Evolutionary conservation across 2,888 invertebrate species (phyloP), one percentile per base, ranked within the genome.

Genomic region (Hypomecis punctinalis): DNA sequence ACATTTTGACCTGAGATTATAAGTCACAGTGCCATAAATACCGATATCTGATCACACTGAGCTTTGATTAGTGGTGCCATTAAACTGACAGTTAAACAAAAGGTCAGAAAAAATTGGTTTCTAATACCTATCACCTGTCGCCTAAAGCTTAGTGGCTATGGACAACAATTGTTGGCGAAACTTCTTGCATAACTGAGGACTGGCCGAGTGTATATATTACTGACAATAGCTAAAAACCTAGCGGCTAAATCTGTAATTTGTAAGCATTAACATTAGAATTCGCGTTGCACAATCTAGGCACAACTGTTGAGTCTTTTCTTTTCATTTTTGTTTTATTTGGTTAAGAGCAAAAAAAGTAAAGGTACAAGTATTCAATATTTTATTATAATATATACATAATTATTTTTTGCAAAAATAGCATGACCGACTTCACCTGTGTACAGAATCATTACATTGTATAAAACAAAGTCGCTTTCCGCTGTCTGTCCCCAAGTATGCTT

Each of bases 171-270:
- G 9, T 51, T 37, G 5, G 23, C 39, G 52, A 42, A 42, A 52
- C 52, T 42, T n/a, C 52, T 52, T 52, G 33, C 33, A 10, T 52
- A 52, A 52, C 37, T 37, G n/a, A 33, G 33, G 40, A 52, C 52
- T 40, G 2, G 37, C 11, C 13, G 37, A 37, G 37, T 39, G 52
- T 40, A 52, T 52, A 52, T 42, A 52, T 52, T 52, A 52, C 40
- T 33, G 52, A 52, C 52, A 42, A 52, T 42, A 33, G 52, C 52
- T 52, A 52, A 42, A 40, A 52, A 52, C 52, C 52, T 52, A 52
- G 52, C 52, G 52, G 52, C 52, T 52, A 52, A 52, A 52, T 52
- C 33, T n/a, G 52, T 52, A 6, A 40, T 52, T 52, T 33, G 52
- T 40, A 52, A 52, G 52, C 52, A 9, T 7, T 51, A 37, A 37